Conservation (phyloP, 2,797 vertebrate species). For the Hipposideros larvatus region DNA sequence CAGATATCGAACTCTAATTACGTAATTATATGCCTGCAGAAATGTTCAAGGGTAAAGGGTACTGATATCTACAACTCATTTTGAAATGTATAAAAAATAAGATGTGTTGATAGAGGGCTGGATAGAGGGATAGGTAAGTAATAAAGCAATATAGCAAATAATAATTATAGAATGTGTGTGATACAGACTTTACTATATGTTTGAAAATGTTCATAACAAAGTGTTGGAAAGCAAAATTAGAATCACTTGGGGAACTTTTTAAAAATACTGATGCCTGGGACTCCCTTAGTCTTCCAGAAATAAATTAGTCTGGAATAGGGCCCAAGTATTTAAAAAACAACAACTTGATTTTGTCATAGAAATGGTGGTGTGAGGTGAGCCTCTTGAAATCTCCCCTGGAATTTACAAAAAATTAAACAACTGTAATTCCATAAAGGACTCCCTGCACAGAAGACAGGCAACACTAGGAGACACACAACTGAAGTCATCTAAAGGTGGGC, state of each 20-base stretch:
- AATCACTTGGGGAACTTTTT: neutral
- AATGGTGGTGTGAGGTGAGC: too few species aligned
- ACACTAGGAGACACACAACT: too few species aligned
- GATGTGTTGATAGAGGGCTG: neutral
- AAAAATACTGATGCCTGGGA: neutral
- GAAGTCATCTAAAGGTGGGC: too few species aligned
- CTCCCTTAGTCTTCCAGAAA: slow-evolving; percentile 23
- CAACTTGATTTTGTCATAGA: too few species aligned
- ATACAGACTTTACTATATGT: slow-evolving; percentile 19
- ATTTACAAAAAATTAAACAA: too few species aligned
- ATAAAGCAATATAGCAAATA: slow-evolving; percentile 12
- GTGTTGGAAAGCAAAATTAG: slow-evolving; percentile 14
- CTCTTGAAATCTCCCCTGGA: too few species aligned
- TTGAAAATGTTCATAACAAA: slow-evolving; percentile 53
- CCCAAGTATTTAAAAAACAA: neutral
- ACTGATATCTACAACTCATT: neutral
- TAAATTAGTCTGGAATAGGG: slow-evolving; percentile 31
- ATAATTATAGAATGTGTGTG: slow-evolving; percentile 5
- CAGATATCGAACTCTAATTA: slow-evolving; percentile 24
- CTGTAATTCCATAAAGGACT: too few species aligned
- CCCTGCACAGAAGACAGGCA: too few species aligned
- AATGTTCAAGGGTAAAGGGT: neutral
- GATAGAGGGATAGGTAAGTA: neutral
- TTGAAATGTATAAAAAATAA: slow-evolving; percentile 54
- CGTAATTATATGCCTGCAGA: neutral